Conservation (phyloP, 2,113 vertebrate genomes). For the Myanophis thanlyinensis region DNA sequence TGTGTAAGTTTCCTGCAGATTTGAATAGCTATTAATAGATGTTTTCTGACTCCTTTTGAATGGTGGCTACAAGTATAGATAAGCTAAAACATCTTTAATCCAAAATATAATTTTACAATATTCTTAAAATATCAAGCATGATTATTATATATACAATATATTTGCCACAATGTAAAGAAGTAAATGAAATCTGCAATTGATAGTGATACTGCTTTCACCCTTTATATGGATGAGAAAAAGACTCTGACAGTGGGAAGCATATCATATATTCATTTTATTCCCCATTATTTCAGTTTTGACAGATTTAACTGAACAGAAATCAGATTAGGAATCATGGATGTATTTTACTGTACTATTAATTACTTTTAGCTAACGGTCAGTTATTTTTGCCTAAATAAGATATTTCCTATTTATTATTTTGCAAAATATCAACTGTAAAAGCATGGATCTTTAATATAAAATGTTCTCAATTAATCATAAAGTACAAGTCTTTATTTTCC, state of each 20-base stretch:
- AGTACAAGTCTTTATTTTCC: neutral
- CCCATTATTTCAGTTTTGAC: constrained; percentile 3
- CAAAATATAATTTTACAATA: constrained; percentile 5
- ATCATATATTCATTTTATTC: constrained; percentile 25
- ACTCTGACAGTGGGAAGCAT: constrained; percentile 41
- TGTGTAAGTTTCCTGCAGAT: neutral
- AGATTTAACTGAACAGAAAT: neutral
- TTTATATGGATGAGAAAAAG: constrained; percentile 23
- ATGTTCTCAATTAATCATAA: neutral
- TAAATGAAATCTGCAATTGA: neutral
- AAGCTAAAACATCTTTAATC: neutral
- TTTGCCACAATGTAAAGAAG: neutral
- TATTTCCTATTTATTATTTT: neutral
- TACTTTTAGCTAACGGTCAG: neutral
- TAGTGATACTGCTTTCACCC: constrained; percentile 48
- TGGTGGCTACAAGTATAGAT: neutral
- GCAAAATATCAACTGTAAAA: neutral
- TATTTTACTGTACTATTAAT: neutral
- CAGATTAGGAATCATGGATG: neutral
- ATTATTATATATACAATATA: neutral
- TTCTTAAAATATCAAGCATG: neutral
- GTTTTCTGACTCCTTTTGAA: neutral
- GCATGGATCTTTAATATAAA: neutral
- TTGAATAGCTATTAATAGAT: no score
- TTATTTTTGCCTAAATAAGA: neutral